A percentile compares a stretch with the other conserved stretches of the same genome.
phyloP scores from a whole-genome alignment of 2,797 vertebrate genomes.

The Bovichtus variegatus region DNA sequence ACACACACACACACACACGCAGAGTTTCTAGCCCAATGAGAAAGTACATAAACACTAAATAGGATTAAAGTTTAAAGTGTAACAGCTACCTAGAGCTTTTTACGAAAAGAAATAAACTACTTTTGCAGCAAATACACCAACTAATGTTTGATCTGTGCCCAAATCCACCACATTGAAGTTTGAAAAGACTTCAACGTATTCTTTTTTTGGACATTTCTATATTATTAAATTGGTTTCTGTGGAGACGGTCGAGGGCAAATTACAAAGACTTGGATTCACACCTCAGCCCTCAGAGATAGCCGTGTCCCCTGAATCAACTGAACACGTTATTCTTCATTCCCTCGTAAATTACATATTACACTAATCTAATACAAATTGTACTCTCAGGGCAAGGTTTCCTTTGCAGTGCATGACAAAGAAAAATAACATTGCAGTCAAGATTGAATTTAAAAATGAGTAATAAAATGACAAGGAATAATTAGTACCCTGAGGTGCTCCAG shows the following conservation, averaged over 20 bases:
- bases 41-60: constrained; percentile 74
- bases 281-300: constrained; percentile 44
- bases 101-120: constrained; percentile 54
- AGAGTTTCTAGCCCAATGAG: constrained; percentile 58
- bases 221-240: constrained; percentile 36
- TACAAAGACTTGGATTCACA: constrained; percentile 43
- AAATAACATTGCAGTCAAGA: constrained; percentile 27
- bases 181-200: constrained; percentile 11
- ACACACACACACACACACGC: constrained; percentile 33
- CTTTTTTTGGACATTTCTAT: constrained; percentile 19
- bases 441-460: constrained; percentile 24
- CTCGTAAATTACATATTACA: constrained; percentile 42
- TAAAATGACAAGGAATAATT: constrained; percentile 40
- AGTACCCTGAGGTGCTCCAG: constrained; percentile 28
- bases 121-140: constrained; percentile 29
- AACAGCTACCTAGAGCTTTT: constrained; percentile 50
- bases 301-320: constrained; percentile 23
- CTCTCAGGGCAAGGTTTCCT: constrained; percentile 5
- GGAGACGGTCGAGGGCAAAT: constrained; percentile 22
- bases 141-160: constrained; percentile 22
- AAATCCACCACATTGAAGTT: constrained; percentile 3
- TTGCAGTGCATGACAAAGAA: constrained; percentile 34
- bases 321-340: constrained; percentile 37
- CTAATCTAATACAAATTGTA: constrained; percentile 43
- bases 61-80: constrained; percentile 71